Conservation (phyloP, 1,140 invertebrate species). For the Chironomus tepperi region DNA sequence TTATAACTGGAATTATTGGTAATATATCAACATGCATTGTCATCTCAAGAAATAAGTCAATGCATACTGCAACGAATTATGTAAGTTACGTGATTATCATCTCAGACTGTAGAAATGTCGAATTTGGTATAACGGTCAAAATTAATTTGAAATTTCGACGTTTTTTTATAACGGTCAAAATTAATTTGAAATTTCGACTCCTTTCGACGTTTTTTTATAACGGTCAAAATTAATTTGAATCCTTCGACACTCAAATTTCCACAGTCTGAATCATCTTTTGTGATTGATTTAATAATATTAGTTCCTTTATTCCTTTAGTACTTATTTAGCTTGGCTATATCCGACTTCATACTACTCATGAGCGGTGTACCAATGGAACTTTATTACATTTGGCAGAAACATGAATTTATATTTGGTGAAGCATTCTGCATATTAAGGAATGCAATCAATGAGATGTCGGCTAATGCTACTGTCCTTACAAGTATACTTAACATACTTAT, state of each 20-base stretch:
- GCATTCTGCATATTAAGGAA: slow-evolving; percentile 76
- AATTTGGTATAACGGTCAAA: too few species aligned
- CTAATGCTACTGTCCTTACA: slow-evolving; percentile 86
- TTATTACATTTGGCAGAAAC: slow-evolving; percentile 72
- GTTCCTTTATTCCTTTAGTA: slow-evolving; percentile 45
- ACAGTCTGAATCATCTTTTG: too few species aligned
- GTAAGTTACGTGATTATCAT: too few species aligned
- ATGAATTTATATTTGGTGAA: slow-evolving; percentile 81
- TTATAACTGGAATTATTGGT: slow-evolving; percentile 77
- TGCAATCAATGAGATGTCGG: slow-evolving; percentile 78
- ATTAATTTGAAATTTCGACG: too few species aligned
- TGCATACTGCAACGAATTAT: slow-evolving; percentile 89
- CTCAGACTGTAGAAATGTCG: too few species aligned
- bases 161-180: too few species aligned
- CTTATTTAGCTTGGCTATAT: slow-evolving; percentile 85
- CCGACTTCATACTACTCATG: slow-evolving; percentile 79
- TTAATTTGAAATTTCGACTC: too few species aligned
- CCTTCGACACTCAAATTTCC: too few species aligned
- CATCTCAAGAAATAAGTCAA: slow-evolving; percentile 81
- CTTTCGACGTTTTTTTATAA: too few species aligned
- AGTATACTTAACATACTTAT: slow-evolving; percentile 34
- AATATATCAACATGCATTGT: slow-evolving; percentile 91
- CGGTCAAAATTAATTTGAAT: too few species aligned
- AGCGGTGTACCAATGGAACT: slow-evolving; percentile 76
- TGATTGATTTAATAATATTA: too few species aligned